These are phyloP conservation scores for Phoeniculus purpureus DNA, from an alignment of 2,797 vertebrate species.

Conservation along the genomic window DNA sequence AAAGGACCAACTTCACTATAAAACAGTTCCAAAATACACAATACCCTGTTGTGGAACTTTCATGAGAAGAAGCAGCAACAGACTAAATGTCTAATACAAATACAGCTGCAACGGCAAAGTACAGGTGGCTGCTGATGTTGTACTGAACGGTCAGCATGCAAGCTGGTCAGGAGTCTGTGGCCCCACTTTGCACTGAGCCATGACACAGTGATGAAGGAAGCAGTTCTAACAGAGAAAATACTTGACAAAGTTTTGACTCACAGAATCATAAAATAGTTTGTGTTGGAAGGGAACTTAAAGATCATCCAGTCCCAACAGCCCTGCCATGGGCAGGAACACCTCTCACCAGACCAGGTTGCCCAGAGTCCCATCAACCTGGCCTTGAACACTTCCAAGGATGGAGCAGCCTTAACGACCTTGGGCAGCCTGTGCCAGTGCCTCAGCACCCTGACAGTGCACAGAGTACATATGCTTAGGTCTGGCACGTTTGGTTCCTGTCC, in stretches of 20 bases:
- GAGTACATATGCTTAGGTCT: accelerated
- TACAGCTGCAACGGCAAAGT: accelerated
- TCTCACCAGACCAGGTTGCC: neutral
- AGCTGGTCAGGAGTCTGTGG: accelerated
- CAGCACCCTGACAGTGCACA: neutral
- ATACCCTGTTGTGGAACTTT: neutral
- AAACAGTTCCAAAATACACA: neutral
- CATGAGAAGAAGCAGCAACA: neutral
- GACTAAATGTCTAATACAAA: neutral
- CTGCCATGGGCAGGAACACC: no score
- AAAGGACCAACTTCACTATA: neutral
- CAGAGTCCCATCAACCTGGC: neutral
- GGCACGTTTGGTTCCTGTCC: neutral
- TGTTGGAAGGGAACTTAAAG: neutral
- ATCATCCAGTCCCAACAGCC: neutral
- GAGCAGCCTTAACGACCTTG: neutral
- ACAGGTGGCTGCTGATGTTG: neutral
- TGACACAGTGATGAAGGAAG: accelerated
- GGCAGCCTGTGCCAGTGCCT: neutral
- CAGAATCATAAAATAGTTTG: neutral
- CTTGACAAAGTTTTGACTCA: neutral
- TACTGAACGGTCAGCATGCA: accelerated
- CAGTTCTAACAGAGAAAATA: neutral
- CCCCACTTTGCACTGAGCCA: neutral
- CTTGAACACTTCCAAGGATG: neutral